Base-by-base conservation (phyloP, 2,113 vertebrate genomes). In the Aramus guarauna region DNA sequence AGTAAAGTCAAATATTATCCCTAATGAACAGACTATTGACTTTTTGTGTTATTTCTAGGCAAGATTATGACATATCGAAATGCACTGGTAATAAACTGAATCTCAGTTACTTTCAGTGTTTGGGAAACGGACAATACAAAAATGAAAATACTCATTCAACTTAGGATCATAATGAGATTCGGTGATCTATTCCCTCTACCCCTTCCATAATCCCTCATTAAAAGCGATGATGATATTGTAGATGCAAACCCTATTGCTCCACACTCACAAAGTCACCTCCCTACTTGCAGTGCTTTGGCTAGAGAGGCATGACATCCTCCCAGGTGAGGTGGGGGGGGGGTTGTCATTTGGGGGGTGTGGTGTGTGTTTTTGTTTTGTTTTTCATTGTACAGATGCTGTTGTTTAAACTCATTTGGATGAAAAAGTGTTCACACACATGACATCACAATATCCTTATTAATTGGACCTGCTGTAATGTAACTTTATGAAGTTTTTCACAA, bases 291-390 rank as follows among this genome's bases (percentile, higher is more conserved):
- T 24, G 43, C 19, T 72, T 36, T 63, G 45, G 8, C 15, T 36
- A 60, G 16, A 68, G 34, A 60, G 29, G 9, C 4, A 34, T 62
- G 48, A 30, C 26, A 7, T 41, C 11, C 21, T 84, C 36, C 22
- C 26, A 71, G 13, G 26, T 53, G 21, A 66, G 15, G 6, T n/a
- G 32, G 7, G 34, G n/a, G 23, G 6, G 19, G 1, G 1, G 3
- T 41, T 41, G 17, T 3, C 24, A 11, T 59, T 59, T 53, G 52
- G 11, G 1, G 16, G 52, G 8, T 9, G 26, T 7, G 17, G 1
- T 9, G 37, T 41, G 18, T 5, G 37, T 41, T 15, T 5, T 55
- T 47, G 5, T 9, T 50, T 62, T 69, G 2, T 18, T 82, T 79
- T 84, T 41, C 8, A 11, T 58, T 81, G 47, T 39, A 55, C 2